Evolutionary conservation across 2,888 invertebrate genomes (phyloP), one percentile per base, ranked within the genome.

Genomic region (Limnephilus marmoratus): DNA sequence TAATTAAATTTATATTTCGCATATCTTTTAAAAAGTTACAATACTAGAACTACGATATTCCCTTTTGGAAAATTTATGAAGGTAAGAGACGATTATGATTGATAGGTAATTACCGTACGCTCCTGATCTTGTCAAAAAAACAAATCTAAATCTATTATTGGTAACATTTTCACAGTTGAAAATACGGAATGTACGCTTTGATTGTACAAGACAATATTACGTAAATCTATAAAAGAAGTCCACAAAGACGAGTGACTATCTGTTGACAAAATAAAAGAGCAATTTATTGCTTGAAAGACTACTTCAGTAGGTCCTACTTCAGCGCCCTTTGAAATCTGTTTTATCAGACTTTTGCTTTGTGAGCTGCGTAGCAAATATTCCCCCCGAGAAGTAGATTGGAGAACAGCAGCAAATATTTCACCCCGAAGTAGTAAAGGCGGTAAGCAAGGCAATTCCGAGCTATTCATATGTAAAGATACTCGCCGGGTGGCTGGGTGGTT

Each of bases 391-490:
- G 45, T 86, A 11, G 86, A 29, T 24, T 37, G 37, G 37, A 24
- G 83, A 24, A 34, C 34, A 37, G 18, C 83, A 86, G 37, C 86
- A 49, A 86, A 86, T 45, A 45, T 45, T 83, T 86, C 86, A 86
- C 86, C 41, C 86, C n/a, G 37, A 83, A 45, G 45, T 49, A 68
- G 68, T 68, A n/a, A 68, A 68, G 68, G 68, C 68, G 68, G 68
- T 68, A 68, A 68, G 68, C 68, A 68, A 45, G 83, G 24, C 86
- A 86, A 86, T 86, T 45, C 15, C 41, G 49, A 29, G 86, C 45
- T 12, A 86, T 86, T 86, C 86, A 86, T 29, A 86, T 86, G 86
- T 86, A 86, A 86, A 86, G 86, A 45, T 86, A 45, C 86, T 45
- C 45, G 18, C 24, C 24, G 83, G 34, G 83, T 37, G 31, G 83